Evolutionary conservation across 2,888 invertebrate genomes (phyloP).

Genomic region (Actias luna): DNA sequence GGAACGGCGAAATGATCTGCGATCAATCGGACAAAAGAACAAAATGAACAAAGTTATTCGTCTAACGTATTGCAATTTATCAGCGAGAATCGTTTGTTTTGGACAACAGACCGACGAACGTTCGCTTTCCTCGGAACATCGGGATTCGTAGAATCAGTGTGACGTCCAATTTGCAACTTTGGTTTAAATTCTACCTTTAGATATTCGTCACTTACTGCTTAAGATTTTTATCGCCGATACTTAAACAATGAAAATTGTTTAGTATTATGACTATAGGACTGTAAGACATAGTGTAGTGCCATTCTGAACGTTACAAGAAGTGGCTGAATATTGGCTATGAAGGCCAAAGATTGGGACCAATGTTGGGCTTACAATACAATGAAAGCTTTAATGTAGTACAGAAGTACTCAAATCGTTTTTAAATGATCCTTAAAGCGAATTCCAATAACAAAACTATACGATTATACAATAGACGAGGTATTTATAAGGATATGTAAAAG

Average conservation of each 20-base stretch:
- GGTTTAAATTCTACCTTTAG: background rate
- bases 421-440: too few species aligned
- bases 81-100: constrained; percentile 61
- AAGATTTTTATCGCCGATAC: too few species aligned
- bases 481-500: too few species aligned
- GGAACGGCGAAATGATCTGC: constrained; percentile 66
- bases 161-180: background rate
- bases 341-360: background rate
- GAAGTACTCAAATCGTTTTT: background rate
- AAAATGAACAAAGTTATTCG: constrained; percentile 59
- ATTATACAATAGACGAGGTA: too few species aligned
- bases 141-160: constrained; percentile 18
- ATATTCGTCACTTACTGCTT: background rate
- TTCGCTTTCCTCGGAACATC: constrained; percentile 41
- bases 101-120: constrained; percentile 39
- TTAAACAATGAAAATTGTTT: too few species aligned
- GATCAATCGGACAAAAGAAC: constrained; percentile 71
- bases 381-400: too few species aligned
- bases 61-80: constrained; percentile 47
- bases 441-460: too few species aligned
- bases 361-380: background rate
- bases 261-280: too few species aligned
- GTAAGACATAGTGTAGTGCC: background rate
- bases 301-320: too few species aligned
- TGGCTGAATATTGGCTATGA: background rate